These are phyloP conservation scores for Trematomus bernacchii DNA, from an alignment of 2,797 vertebrate genomes.

Conservation along the genomic window DNA sequence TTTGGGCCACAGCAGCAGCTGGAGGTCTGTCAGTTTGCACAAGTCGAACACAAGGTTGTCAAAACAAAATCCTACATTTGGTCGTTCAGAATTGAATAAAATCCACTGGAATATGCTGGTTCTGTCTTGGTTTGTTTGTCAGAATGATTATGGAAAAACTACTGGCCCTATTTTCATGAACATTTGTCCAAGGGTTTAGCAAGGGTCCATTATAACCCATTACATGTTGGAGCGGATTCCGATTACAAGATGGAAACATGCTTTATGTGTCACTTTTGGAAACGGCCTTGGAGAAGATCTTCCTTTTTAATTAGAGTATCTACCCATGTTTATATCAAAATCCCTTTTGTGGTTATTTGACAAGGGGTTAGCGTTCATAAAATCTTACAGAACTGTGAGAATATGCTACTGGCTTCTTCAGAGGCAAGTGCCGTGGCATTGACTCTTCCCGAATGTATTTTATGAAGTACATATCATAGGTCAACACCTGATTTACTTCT, in stretches of 20 bases:
- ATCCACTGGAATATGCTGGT: not conserved
- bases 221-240: too few species aligned
- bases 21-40: constrained; percentile 35
- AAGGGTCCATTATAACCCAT: too few species aligned
- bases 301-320: not conserved
- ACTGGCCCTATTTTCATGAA: too few species aligned
- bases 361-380: not conserved
- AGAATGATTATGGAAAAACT: too few species aligned
- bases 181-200: too few species aligned
- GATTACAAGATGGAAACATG: too few species aligned
- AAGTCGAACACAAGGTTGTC: constrained; percentile 18
- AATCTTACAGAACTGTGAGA: not conserved
- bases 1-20: constrained; percentile 43
- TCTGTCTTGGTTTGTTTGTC: not conserved
- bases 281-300: too few species aligned
- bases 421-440: not conserved
- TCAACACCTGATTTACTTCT: constrained; percentile 4
- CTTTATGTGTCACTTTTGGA: too few species aligned
- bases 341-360: constrained; percentile 5
- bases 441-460: not conserved
- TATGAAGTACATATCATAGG: not conserved
- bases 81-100: constrained; percentile 27
- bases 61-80: constrained; percentile 34
- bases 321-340: constrained; percentile 8
- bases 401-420: not conserved